These are phyloP conservation scores for Lypha dubia DNA, from an alignment of 2,888 invertebrate genomes.

Conservation along the genomic window DNA sequence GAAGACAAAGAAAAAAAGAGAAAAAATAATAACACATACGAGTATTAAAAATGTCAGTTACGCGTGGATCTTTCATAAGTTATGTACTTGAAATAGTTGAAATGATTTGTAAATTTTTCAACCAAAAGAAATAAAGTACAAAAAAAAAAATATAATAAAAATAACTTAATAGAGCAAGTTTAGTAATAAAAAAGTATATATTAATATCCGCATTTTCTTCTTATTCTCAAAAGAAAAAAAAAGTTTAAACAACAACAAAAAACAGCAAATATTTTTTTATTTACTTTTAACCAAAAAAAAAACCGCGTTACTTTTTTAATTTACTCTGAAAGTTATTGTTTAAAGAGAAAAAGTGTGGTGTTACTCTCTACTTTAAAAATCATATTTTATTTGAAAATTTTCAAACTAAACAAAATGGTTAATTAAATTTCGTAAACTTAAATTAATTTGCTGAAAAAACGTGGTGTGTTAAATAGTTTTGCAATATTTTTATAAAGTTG, in stretches of 20 bases:
- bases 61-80: conserved; percentile 81
- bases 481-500: conserved; percentile 41
- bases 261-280: conserved; percentile 7
- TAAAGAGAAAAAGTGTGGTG: conserved; percentile 13
- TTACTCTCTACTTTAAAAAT: not conserved
- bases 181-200: not conserved
- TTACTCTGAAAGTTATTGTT: not conserved
- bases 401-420: conserved; percentile 1
- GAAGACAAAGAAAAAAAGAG: conserved; percentile 37
- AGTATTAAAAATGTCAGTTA: conserved; percentile 76
- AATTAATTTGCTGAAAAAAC: not conserved
- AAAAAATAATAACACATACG: conserved; percentile 49
- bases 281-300: not conserved
- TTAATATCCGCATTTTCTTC: not conserved
- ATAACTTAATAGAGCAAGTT: not conserved
- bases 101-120: conserved; percentile 71
- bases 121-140: conserved; percentile 32
- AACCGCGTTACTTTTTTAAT: not conserved
- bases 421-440: conserved; percentile 14
- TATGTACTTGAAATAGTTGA: conserved; percentile 73
- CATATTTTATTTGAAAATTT: not conserved
- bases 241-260: not conserved
- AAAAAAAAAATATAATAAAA: conserved; percentile 4
- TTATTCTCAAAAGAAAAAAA: not conserved
- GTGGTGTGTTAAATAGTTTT: conserved; percentile 39